These are phyloP conservation scores for Macrosiphum euphorbiae DNA, from an alignment of 2,888 invertebrate genomes.

Conservation along the genomic window DNA sequence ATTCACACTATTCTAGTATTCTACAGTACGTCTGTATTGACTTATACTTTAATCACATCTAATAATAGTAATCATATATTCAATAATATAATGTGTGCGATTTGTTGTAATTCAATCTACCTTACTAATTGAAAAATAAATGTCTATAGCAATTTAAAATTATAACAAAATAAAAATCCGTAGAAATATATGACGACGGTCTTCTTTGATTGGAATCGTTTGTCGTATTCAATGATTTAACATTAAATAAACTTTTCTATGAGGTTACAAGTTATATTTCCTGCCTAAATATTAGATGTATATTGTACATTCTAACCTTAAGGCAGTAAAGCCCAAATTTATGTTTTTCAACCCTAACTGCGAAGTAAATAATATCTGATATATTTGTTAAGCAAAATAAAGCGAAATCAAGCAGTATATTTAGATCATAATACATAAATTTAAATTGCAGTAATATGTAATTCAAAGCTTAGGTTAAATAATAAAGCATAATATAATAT, in stretches of 20 bases:
- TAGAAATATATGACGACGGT: background rate
- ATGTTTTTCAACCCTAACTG: background rate
- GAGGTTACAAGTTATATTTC: too few species aligned
- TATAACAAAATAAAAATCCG: background rate
- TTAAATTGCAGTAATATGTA: background rate
- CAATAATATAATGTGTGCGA: background rate
- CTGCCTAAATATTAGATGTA: background rate
- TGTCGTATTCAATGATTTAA: background rate
- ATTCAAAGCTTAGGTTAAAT: background rate
- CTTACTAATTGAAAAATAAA: background rate
- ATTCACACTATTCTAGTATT: too few species aligned
- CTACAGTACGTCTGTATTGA: background rate
- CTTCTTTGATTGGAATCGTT: background rate
- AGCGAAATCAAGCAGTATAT: too few species aligned
- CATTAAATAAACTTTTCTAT: background rate
- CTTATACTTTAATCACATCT: background rate
- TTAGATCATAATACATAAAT: background rate
- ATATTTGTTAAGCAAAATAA: background rate
- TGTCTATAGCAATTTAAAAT: background rate
- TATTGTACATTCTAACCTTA: background rate
- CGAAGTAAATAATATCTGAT: background rate
- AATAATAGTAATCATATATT: background rate
- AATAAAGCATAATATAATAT: background rate
- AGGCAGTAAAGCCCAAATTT: background rate
- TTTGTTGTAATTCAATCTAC: background rate